Base-by-base conservation (phyloP, 2,888 invertebrate species). In the Cheilosia scutellata region DNA sequence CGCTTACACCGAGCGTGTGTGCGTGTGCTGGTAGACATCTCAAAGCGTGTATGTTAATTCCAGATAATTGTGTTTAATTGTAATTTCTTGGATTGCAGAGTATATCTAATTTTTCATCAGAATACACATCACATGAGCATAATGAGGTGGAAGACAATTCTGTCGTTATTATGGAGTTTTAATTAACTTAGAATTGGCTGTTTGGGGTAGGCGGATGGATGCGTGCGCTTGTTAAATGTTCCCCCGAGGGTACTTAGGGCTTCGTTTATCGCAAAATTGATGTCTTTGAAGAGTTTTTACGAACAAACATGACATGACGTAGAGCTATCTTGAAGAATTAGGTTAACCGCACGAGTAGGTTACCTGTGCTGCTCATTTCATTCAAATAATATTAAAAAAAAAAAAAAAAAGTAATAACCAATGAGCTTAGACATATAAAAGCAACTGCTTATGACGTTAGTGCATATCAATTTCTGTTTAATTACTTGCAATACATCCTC, bases 31-130 rank as follows among this genome's bases (percentile, higher is more conserved):
- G 49, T 71, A 62, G 80, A 76, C 49, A 76, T 66, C 65, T 71
- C 66, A 66, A 71, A 71, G 76, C 49, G 60, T 68, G 62, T 77
- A 80, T 77, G 71, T 77, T 82, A 77, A 77, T 82, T 76, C 80
- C 74, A 77, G 76, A 82, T 82, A 86, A 86, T 86, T 79, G 75
- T 84, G 75, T 79, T 84, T 84, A 84, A 84, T 84, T 84, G 84
- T 79, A 84, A 75, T 80, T 76, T 80, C 75, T 80, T 51, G 79
- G 65, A 84, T 79, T 84, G 74, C 70, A 68, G 72, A 83, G 78
- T 55, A 66, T 83, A 68, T 62, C 62, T 70, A 63, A 77, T 79
- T 79, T 83, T 78, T 78, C 78, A 74, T 63, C 49, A 79, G 47
- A 20, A 51, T 65, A 70, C 74, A 74, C 79, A 79, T 72, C 74